A percentile compares a stretch with the other conserved stretches of the same genome.
Conservation (phyloP, 2,113 vertebrate genomes). For the Corapipo altera region DNA sequence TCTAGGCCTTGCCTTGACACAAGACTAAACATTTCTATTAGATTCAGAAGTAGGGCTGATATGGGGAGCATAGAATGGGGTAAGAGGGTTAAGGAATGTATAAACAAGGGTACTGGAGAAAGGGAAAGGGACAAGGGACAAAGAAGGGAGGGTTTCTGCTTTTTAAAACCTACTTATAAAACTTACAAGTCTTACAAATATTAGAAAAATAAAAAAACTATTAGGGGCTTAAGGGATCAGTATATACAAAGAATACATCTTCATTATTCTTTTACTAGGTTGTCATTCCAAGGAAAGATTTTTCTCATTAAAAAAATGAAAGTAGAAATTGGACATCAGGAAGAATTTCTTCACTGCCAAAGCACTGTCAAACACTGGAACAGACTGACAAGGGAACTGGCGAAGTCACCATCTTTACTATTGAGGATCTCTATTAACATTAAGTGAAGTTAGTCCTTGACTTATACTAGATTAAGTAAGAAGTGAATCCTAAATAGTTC, state of each 20-base stretch:
- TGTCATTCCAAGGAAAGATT: neutral
- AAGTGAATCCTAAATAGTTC: neutral
- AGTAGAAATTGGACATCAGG: neutral
- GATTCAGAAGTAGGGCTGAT: too few relatives aligned
- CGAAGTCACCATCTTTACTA: neutral
- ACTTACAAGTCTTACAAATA: too few relatives aligned
- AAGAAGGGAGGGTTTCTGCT: too few relatives aligned
- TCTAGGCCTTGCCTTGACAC: too few relatives aligned
- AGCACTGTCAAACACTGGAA: neutral
- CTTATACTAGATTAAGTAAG: neutral
- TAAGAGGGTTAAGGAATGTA: too few relatives aligned
- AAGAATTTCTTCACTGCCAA: neutral
- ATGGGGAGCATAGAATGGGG: too few relatives aligned
- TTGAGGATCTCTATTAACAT: neutral
- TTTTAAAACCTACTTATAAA: too few relatives aligned
- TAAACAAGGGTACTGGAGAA: too few relatives aligned
- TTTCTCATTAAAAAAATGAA: neutral
- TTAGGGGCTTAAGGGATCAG: too few relatives aligned
- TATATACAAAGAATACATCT: neutral
- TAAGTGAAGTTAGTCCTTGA: neutral
- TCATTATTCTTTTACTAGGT: neutral
- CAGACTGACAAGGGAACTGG: neutral
- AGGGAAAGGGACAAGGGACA: too few relatives aligned
- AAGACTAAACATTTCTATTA: too few relatives aligned
- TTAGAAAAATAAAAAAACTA: too few relatives aligned